A percentile compares a stretch with the other conserved stretches of the same genome.
Conservation (phyloP, 2,888 invertebrate species). For the Frankliniella fusca region DNA sequence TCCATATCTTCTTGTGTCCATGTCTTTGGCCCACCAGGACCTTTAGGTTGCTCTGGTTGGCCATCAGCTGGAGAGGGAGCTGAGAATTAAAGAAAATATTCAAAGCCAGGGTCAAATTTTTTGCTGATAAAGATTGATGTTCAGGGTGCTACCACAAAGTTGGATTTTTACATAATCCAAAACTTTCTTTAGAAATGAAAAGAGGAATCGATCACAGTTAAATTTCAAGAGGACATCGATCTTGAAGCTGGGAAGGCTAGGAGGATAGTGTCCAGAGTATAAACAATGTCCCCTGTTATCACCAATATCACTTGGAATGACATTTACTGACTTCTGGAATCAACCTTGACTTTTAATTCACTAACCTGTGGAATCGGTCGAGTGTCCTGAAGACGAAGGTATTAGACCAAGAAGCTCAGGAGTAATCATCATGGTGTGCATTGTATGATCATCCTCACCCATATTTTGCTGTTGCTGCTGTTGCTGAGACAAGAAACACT, state of each 20-base stretch:
- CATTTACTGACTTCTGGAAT: no score
- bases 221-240: no score
- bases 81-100: not conserved
- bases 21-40: slow-evolving; percentile 68
- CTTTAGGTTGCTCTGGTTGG: slow-evolving; percentile 37
- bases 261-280: no score
- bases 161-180: no score
- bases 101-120: not conserved
- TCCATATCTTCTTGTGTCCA: slow-evolving; percentile 91
- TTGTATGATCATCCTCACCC: slow-evolving; percentile 49
- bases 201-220: not conserved
- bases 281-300: no score
- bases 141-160: no score
- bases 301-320: no score
- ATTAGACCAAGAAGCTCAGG: slow-evolving; percentile 58
- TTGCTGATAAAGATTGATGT: not conserved
- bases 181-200: not conserved
- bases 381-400: slow-evolving; percentile 47
- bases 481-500: not conserved
- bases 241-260: no score
- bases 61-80: slow-evolving; percentile 20
- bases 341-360: not conserved
- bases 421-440: slow-evolving; percentile 60
- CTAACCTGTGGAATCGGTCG: slow-evolving; percentile 31
- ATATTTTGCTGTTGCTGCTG: slow-evolving; percentile 32